Evolutionary conservation across 2,797 vertebrate species (phyloP).

Genomic region (Lacerta viridis): DNA sequence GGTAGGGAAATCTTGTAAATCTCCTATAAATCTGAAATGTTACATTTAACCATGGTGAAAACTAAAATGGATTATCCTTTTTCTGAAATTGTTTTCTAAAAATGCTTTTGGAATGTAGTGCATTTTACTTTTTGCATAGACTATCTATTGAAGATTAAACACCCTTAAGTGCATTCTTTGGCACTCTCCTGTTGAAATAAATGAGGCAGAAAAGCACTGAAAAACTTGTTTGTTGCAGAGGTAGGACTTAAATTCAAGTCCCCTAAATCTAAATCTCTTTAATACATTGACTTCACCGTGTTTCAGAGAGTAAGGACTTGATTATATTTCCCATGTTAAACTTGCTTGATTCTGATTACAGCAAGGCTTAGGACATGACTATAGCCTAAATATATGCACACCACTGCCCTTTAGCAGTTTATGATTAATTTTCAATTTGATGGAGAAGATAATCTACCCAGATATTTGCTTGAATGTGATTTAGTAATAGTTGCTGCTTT

Average conservation of each 20-base stretch:
- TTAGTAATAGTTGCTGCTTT: too few species aligned
- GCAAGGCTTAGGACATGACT: not conserved
- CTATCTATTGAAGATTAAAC: not conserved
- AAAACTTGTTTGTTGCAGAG: not conserved
- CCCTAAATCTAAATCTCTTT: not conserved
- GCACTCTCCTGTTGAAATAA: not conserved
- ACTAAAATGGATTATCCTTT: constrained; percentile 8
- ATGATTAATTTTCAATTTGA: not conserved
- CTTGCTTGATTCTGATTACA: not conserved
- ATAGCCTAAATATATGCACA: not conserved
- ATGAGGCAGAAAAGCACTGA: not conserved
- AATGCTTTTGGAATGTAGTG: constrained; percentile 4
- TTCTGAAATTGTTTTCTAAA: constrained; percentile 15
- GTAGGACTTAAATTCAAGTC: not conserved
- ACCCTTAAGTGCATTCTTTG: not conserved
- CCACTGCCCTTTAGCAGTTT: not conserved
- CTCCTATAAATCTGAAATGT: not conserved
- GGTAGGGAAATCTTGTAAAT: constrained; percentile 56
- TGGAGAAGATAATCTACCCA: not conserved
- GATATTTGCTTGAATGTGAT: not conserved
- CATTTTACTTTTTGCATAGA: constrained; percentile 11
- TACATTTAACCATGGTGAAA: accelerated
- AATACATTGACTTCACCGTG: not conserved
- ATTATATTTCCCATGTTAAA: not conserved
- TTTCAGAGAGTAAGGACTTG: not conserved